Evolutionary conservation across 2,888 invertebrate genomes (phyloP).

Genomic region (Zaprionus bogoriensis): DNA sequence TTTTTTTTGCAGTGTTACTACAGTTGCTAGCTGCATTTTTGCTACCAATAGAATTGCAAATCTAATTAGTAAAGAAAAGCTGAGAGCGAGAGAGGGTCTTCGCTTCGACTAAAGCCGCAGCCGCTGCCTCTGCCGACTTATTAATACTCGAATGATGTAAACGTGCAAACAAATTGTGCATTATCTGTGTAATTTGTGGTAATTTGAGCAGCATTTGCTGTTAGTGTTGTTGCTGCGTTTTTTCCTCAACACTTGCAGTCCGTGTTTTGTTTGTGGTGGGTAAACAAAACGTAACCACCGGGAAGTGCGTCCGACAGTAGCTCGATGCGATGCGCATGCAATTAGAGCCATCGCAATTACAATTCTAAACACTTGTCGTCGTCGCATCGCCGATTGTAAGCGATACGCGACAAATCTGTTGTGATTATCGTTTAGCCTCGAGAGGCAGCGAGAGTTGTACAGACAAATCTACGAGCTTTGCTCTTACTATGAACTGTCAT

Average conservation of each 20-base stretch:
- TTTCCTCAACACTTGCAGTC: slow-evolving; percentile 48
- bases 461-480: too few relatives aligned
- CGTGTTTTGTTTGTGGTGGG: slow-evolving; percentile 58
- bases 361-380: slow-evolving; percentile 23
- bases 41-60: slow-evolving; percentile 59
- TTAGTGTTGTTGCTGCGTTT: neutral
- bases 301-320: slow-evolving; percentile 45
- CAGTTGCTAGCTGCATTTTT: slow-evolving; percentile 4
- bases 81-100: slow-evolving; percentile 1
- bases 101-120: slow-evolving; percentile 4
- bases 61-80: slow-evolving; percentile 61
- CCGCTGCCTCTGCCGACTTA: slow-evolving; percentile 26
- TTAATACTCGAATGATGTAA: slow-evolving; percentile 71
- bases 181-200: slow-evolving; percentile 59
- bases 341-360: slow-evolving; percentile 34
- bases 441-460: neutral
- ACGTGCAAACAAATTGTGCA: slow-evolving; percentile 58
- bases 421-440: slow-evolving; percentile 40
- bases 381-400: slow-evolving; percentile 21
- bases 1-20: neutral
- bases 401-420: slow-evolving; percentile 34
- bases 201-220: slow-evolving; percentile 61
- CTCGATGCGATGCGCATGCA: slow-evolving; percentile 25
- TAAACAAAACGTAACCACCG: slow-evolving; percentile 54
- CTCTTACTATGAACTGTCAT: too few relatives aligned